Percentiles rank a stretch among this genome's conserved stretches.
phyloP scores from a whole-genome alignment of 2,888 invertebrate genomes.

The Heterodera filipjevi region DNA sequence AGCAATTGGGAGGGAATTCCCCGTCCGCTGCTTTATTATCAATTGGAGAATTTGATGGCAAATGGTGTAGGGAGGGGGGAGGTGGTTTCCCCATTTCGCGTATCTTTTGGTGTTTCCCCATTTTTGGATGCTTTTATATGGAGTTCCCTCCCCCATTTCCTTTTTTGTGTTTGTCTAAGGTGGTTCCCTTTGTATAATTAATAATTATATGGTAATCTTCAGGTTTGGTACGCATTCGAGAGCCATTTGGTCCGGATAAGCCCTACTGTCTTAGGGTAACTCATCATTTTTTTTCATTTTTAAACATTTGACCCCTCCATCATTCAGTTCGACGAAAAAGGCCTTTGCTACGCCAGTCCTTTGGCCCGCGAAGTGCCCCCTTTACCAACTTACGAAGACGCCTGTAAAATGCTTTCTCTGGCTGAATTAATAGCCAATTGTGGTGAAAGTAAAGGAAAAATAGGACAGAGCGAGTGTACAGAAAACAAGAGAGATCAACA shows the following conservation, averaged over 20 bases:
- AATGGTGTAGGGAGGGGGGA: background rate
- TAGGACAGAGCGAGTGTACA: background rate
- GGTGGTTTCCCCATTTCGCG: background rate
- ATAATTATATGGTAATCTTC: too few relatives aligned
- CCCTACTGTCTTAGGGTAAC: constrained; percentile 39
- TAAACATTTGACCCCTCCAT: background rate
- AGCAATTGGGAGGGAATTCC: background rate
- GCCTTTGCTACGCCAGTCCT: constrained; percentile 42
- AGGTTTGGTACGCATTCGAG: constrained; percentile 35
- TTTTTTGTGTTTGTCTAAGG: too few relatives aligned
- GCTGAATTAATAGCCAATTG: background rate
- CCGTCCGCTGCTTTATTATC: background rate
- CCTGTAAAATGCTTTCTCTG: constrained; percentile 18
- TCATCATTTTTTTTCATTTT: background rate
- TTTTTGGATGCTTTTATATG: background rate
- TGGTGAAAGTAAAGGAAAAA: background rate
- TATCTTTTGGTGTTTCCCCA: background rate
- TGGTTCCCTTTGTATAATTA: background rate
- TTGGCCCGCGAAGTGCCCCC: constrained; percentile 42
- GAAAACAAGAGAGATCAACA: background rate
- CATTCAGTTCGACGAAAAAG: constrained; percentile 37
- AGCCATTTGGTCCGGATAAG: constrained; percentile 42
- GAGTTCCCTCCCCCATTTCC: too few relatives aligned
- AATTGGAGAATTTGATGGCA: background rate
- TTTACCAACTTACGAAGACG: constrained; percentile 40